Conservation (phyloP, 1,140 invertebrate genomes). For the Aphelinus atriplicis region DNA sequence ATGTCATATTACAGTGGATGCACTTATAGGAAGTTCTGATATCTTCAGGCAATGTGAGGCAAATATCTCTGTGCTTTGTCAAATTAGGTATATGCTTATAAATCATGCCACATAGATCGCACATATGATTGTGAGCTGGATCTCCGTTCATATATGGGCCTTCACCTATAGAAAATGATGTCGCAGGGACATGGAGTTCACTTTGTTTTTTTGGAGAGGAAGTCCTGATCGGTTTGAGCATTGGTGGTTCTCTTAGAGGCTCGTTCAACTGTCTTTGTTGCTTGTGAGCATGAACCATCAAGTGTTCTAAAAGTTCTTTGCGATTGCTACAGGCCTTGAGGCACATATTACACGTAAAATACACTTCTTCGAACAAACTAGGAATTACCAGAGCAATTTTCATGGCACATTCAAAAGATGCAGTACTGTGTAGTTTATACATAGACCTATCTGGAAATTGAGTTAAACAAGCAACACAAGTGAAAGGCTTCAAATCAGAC, state of each 20-base stretch:
- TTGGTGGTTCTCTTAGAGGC: slow-evolving; percentile 42
- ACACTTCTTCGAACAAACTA: slow-evolving; percentile 57
- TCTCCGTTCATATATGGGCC: slow-evolving; percentile 58
- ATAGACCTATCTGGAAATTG: slow-evolving; percentile 58
- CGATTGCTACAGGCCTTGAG: slow-evolving; percentile 54
- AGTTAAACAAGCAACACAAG: slow-evolving; percentile 62
- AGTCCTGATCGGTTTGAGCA: slow-evolving; percentile 45
- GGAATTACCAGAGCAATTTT: slow-evolving; percentile 62
- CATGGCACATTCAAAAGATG: slow-evolving; percentile 63
- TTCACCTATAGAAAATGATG: not conserved
- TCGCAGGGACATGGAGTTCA: not conserved
- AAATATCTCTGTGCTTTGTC: slow-evolving; percentile 55
- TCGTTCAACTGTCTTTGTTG: slow-evolving; percentile 51
- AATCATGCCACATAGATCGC: slow-evolving; percentile 63
- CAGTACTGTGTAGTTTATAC: slow-evolving; percentile 60
- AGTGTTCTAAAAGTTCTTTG: slow-evolving; percentile 56
- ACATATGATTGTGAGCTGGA: slow-evolving; percentile 58
- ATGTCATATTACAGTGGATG: slow-evolving; percentile 59
- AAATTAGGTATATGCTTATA: slow-evolving; percentile 60
- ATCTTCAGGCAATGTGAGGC: slow-evolving; percentile 46
- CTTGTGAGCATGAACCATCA: slow-evolving; percentile 56
- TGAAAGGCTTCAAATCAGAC: slow-evolving; percentile 58
- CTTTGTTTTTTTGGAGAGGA: slow-evolving; percentile 2
- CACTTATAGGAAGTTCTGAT: slow-evolving; percentile 56
- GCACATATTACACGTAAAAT: slow-evolving; percentile 65